Evolutionary conservation across 2,888 invertebrate genomes (phyloP), one percentile per base, ranked within the genome.

Genomic region (Ennomos fuscantarius): DNA sequence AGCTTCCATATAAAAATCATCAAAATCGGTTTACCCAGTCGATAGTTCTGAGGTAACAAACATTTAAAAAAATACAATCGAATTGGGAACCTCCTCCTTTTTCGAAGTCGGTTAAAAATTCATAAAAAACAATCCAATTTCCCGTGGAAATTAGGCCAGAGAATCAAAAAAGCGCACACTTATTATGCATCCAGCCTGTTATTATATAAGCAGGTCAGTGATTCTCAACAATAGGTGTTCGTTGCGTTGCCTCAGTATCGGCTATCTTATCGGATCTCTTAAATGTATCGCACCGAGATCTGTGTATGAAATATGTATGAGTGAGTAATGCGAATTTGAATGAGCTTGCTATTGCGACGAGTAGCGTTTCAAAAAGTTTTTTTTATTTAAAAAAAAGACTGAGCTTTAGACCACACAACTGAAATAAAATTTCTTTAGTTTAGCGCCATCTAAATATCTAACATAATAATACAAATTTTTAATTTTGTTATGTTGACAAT

Each of bases 71-170:
- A n/a, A n/a, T n/a, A n/a, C n/a, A n/a, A n/a, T n/a, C n/a, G n/a
- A n/a, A n/a, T n/a, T n/a, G n/a, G n/a, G n/a, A n/a, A n/a, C n/a
- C n/a, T n/a, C n/a, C n/a, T n/a, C n/a, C n/a, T n/a, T n/a, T n/a
- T n/a, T n/a, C n/a, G n/a, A n/a, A n/a, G n/a, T n/a, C n/a, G n/a
- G n/a, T n/a, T n/a, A n/a, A n/a, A 36, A 36, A 9, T 2, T 31
- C 31, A 43, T 43, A 36, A 9, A 9, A 9, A 6, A 34, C 24
- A 39, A 31, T 31, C 11, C 10, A 34, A 41, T 33, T 45, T 52
- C 50, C 56, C 55, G 52, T 56, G 62, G 55, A 62, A 66, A 66
- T 60, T 52, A 47, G 63, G 63, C 53, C 58, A 66, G 6, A 57
- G 35, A 13, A 47, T 51, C 31, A 34, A 55, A 55, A 6, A 55